Percentiles rank a stretch among this genome's conserved stretches.
These are phyloP conservation scores for Charadrius vociferus DNA, from an alignment of 2,113 vertebrate species.

Conservation along the genomic window DNA sequence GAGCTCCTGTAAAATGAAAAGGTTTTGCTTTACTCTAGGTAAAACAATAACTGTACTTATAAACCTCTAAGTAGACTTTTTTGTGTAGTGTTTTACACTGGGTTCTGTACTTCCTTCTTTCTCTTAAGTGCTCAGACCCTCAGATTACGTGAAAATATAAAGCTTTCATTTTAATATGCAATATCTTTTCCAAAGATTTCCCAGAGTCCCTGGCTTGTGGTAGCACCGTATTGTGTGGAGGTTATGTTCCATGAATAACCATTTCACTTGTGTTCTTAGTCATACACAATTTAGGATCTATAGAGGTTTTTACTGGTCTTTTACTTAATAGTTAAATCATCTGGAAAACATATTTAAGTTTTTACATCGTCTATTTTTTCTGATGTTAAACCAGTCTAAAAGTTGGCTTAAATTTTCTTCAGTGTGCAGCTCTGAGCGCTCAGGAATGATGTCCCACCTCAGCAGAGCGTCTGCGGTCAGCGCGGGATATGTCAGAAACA, in stretches of 20 bases:
- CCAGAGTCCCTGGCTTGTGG: background rate
- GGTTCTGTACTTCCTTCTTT: background rate
- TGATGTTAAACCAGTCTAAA: background rate
- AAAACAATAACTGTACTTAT: background rate
- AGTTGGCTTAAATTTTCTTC: background rate
- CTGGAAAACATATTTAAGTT: conserved; percentile 2
- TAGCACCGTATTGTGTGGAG: background rate
- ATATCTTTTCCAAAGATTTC: background rate
- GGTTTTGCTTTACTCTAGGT: background rate
- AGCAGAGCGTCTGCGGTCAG: background rate
- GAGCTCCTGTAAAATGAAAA: background rate
- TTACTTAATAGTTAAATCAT: background rate
- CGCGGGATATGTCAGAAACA: background rate
- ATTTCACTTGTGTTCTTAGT: background rate
- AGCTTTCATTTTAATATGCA: background rate
- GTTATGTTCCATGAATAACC: background rate
- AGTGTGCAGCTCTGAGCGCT: background rate
- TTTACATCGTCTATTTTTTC: background rate
- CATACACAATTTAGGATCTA: background rate
- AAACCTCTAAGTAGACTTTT: background rate
- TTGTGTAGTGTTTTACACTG: background rate
- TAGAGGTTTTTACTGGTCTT: background rate
- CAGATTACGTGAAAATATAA: background rate
- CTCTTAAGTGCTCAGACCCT: background rate
- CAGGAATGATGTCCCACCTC: background rate